Percentiles rank a stretch among this genome's conserved stretches.
These are phyloP conservation scores for Plagodis pulveraria DNA, from an alignment of 2,888 invertebrate species.

Conservation along the genomic window DNA sequence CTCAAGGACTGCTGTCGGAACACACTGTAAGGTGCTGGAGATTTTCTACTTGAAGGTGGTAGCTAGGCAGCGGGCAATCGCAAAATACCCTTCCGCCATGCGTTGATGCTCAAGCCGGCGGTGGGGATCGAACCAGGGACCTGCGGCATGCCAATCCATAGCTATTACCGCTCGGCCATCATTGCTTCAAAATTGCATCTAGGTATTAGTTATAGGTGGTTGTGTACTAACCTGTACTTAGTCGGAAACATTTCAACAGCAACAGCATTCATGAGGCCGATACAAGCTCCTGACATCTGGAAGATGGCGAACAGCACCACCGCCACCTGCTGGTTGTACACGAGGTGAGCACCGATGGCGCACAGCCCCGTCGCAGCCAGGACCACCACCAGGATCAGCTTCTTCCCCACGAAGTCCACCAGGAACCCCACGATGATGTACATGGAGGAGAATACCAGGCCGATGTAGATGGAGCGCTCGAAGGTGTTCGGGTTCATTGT, in stretches of 20 bases:
- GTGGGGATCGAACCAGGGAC: too few species aligned
- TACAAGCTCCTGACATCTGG: conserved; percentile 84
- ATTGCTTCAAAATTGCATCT: too few species aligned
- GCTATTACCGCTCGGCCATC: too few species aligned
- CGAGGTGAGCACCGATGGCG: conserved; percentile 85
- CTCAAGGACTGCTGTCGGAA: too few species aligned
- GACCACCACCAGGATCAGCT: conserved; percentile 78
- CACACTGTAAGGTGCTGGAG: too few species aligned
- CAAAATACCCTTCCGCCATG: too few species aligned
- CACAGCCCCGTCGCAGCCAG: conserved; percentile 82
- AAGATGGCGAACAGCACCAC: conserved; percentile 84
- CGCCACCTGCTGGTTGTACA: conserved; percentile 82
- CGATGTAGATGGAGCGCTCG: conserved; percentile 87
- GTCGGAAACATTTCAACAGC: conserved; percentile 86
- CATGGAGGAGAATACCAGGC: conserved; percentile 86
- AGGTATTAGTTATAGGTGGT: too few species aligned
- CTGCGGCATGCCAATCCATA: too few species aligned
- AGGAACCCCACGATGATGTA: conserved; percentile 87
- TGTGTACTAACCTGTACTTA: conserved; percentile 64
- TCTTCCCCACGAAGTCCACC: conserved; percentile 82
- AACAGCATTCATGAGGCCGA: conserved; percentile 84
- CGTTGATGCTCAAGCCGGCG: too few species aligned
- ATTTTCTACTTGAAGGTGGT: too few species aligned
- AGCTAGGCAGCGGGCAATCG: too few species aligned
- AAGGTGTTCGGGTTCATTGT: conserved; percentile 86